Evolutionary conservation across 2,797 vertebrate genomes (phyloP).

Genomic region (Pachyuromys duprasi): DNA sequence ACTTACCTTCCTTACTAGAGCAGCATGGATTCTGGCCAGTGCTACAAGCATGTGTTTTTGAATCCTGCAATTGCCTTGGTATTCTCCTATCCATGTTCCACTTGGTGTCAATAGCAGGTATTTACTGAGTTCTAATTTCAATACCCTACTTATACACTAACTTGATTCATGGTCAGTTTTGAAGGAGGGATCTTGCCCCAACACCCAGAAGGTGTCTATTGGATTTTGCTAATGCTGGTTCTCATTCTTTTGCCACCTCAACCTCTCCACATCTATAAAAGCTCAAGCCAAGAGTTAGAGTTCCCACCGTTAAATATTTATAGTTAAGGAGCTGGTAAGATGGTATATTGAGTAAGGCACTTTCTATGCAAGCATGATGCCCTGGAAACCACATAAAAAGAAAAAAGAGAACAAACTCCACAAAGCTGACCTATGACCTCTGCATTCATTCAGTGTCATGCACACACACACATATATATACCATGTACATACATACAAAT

Average conservation of each 20-base stretch:
- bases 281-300: not conserved
- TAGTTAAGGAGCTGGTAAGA: not conserved
- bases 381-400: not conserved
- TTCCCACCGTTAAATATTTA: not conserved
- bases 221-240: not conserved
- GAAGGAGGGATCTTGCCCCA: not conserved
- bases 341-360: not conserved
- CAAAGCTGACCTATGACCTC: not conserved
- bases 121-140: not conserved
- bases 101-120: not conserved
- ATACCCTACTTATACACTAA: not conserved
- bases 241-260: not conserved
- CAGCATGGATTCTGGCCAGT: not conserved
- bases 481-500: not conserved
- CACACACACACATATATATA: not conserved
- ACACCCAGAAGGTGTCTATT: too few species aligned
- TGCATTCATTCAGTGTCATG: not conserved
- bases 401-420: not conserved
- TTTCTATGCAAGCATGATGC: not conserved
- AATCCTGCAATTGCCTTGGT: not conserved
- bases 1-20: not conserved
- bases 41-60: not conserved
- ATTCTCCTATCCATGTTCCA: not conserved
- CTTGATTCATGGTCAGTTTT: not conserved
- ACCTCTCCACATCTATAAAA: not conserved